Evolutionary conservation across 2,888 invertebrate species (phyloP), one percentile per base, ranked within the genome.

Genomic region (Phania funesta): DNA sequence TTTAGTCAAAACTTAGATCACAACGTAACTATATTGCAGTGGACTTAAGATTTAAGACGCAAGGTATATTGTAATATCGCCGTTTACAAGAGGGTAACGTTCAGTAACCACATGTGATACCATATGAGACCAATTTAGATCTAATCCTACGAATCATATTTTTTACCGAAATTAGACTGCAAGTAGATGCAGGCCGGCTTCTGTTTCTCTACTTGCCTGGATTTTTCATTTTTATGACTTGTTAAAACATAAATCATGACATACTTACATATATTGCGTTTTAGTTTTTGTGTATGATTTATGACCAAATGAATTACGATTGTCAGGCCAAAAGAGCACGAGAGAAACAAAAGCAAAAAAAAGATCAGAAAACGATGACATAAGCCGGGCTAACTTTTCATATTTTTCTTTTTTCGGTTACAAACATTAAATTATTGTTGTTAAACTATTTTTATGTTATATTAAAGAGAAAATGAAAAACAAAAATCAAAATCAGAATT

Each of bases 231-330:
- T 68, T 60, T 68, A 46, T 62, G 64, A 80, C 74, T 75, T 70
- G 80, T 80, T 80, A 80, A 75, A 80, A 58, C 80, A 80, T 80
- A 80, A 80, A 80, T 80, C 80, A 80, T 80, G 80, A 70, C 80
- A 75, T 80, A 80, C 75, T 80, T 74, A 70, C 80, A 75, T 80
- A 80, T 80, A 80, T 80, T 80, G 68, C 74, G 75, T 75, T 80
- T 80, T 68, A 70, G 68, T 80, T 80, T 74, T 64, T 74, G 70
- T 80, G 38, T 81, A 73, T 81, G 80, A 81, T 81, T 81, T 81
- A 81, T 81, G 71, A 76, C 54, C 71, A 76, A 81, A 76, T 81
- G 71, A 81, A 81, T 81, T 81, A 81, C 67, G 48, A 76, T 71
- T 76, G 80, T 76, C 80, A 81, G 67, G 62, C 76, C 71, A 67